These are phyloP conservation scores for Elanus axillaris DNA, from an alignment of 2,113 vertebrate genomes.

Conservation along the genomic window DNA sequence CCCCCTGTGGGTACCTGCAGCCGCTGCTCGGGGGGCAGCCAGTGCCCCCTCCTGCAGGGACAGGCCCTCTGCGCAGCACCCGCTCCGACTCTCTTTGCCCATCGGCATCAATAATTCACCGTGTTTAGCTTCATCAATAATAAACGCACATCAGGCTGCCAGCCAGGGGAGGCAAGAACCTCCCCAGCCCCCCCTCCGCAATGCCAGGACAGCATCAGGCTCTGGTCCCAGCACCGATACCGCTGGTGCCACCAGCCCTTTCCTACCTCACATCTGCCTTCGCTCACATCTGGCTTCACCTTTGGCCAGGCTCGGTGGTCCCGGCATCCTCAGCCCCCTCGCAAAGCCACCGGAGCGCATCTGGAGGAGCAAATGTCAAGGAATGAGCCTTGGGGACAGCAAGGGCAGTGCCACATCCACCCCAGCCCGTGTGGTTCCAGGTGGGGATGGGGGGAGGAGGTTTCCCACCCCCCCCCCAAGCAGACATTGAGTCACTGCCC, in stretches of 20 bases:
- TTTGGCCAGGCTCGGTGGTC: not conserved
- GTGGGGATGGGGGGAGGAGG: not conserved
- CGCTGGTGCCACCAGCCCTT: not conserved
- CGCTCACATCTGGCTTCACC: not conserved
- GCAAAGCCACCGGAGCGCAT: accelerated
- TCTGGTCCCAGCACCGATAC: accelerated
- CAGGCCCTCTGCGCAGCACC: not conserved
- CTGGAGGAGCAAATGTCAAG: not conserved
- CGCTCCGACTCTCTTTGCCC: not conserved
- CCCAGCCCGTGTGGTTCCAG: not conserved
- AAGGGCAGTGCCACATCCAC: not conserved
- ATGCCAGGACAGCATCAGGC: accelerated
- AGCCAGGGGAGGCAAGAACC: not conserved
- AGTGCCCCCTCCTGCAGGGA: not conserved
- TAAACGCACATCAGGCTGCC: accelerated
- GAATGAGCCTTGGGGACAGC: not conserved
- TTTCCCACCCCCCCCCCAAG: not conserved
- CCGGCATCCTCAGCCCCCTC: accelerated
- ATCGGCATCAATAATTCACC: not conserved
- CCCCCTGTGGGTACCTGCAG: not conserved
- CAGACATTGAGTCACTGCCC: accelerated
- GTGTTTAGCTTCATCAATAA: not conserved
- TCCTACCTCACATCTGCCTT: not conserved
- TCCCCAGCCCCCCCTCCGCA: not conserved
- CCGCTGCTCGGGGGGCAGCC: accelerated